Evolutionary conservation across 2,888 invertebrate species (phyloP).

Genomic region (Phyllotreta striolata): DNA sequence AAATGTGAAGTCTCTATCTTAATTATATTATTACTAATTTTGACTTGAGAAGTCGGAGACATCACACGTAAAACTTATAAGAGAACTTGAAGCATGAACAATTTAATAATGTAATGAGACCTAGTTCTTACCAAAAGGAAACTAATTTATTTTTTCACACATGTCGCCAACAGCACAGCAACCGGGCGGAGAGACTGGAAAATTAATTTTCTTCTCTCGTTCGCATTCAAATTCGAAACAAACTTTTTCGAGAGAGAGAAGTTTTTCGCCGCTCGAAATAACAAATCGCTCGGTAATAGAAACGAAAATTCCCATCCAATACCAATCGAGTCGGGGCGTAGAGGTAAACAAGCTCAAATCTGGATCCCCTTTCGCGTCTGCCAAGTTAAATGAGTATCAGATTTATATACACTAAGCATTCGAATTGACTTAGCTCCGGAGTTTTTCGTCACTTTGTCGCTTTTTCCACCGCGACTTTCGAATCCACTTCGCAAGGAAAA

Average conservation of each 20-base stretch:
- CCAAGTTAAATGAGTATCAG: conserved; percentile 39
- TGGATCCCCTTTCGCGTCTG: conserved; percentile 26
- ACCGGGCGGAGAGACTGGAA: conserved; percentile 4
- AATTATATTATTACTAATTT: no score
- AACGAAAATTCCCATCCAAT: conserved; percentile 24
- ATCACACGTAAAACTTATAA: no score
- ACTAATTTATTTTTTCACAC: conserved; percentile 25
- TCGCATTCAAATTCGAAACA: conserved; percentile 17
- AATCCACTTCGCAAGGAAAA: conserved; percentile 30
- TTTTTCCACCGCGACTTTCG: conserved; percentile 8
- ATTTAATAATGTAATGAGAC: no score
- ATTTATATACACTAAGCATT: conserved; percentile 36
- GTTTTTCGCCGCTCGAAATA: conserved; percentile 18
- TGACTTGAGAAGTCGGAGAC: no score
- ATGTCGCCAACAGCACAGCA: conserved; percentile 20
- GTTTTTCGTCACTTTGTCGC: conserved; percentile 32
- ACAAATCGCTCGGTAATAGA: conserved; percentile 25
- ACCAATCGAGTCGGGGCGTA: conserved; percentile 7
- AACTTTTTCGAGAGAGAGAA: conserved; percentile 18
- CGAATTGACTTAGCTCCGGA: conserved; percentile 34
- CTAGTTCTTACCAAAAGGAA: no score
- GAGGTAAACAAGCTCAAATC: conserved; percentile 36
- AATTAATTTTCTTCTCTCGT: conserved; percentile 17
- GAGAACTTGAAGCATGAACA: no score
- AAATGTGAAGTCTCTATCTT: no score